Percentiles rank a stretch among this genome's conserved stretches.
These are phyloP conservation scores for Petroica traversi DNA, from an alignment of 2,113 vertebrate genomes.

Conservation along the genomic window DNA sequence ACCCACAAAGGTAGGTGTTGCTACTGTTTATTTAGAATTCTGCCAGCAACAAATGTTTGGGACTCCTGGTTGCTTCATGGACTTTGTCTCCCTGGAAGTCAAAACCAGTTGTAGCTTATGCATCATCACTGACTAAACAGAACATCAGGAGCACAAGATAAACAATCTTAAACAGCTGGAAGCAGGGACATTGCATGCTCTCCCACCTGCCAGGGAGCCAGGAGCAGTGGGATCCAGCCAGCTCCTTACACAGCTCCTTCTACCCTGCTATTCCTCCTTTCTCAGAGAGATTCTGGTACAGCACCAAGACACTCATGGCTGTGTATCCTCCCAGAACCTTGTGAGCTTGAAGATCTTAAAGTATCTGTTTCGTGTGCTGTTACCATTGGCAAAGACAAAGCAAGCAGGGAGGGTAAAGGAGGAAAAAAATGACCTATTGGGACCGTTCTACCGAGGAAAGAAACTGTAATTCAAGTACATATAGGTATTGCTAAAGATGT, in stretches of 20 bases:
- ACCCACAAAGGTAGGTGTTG: constrained; percentile 59
- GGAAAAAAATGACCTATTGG: background rate
- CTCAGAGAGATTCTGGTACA: background rate
- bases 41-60: constrained; percentile 49
- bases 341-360: background rate
- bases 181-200: background rate
- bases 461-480: background rate
- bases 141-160: background rate
- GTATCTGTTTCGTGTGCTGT: rapidly evolving
- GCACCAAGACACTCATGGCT: background rate
- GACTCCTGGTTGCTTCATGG: constrained; percentile 58
- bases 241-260: background rate
- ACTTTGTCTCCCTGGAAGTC: constrained; percentile 34
- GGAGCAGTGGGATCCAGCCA: background rate
- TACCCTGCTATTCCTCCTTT: background rate
- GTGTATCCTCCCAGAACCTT: background rate
- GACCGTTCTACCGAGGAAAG: background rate
- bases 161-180: constrained; percentile 10
- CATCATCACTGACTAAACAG: constrained; percentile 20
- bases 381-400: background rate
- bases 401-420: rapidly evolving
- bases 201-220: background rate
- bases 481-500: background rate
- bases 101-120: constrained; percentile 6
- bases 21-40: constrained; percentile 62